Evolutionary conservation across 2,797 vertebrate species (phyloP).

Genomic region (Chelon auratus): DNA sequence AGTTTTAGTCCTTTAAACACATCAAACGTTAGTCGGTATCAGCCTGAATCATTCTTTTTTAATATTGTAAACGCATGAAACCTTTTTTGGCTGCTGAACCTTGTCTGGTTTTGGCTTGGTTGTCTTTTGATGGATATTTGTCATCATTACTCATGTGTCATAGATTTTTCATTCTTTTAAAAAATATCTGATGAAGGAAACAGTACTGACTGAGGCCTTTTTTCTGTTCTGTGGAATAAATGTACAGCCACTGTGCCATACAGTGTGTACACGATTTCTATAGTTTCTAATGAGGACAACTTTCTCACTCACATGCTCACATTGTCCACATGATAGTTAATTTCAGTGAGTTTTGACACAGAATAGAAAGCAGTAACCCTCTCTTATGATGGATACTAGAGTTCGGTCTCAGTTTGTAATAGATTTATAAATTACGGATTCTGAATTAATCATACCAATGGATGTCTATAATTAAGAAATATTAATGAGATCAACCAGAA

Average conservation of each 20-base stretch:
- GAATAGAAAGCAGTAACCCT: not conserved
- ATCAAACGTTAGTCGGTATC: slow-evolving; percentile 10
- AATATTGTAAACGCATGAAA: slow-evolving; percentile 17
- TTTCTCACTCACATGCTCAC: no score
- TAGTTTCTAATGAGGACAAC: no score
- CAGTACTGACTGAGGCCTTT: not conserved
- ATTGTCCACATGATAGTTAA: not conserved
- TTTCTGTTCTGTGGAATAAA: not conserved
- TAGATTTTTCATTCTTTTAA: slow-evolving; percentile 35
- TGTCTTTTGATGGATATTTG: slow-evolving; percentile 30
- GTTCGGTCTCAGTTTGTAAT: no score
- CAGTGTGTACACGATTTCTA: no score
- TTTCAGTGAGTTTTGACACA: not conserved
- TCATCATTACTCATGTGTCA: slow-evolving; percentile 35
- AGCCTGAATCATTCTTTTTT: slow-evolving; percentile 29
- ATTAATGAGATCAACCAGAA: no score
- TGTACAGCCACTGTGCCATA: not conserved
- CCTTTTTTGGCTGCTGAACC: slow-evolving; percentile 44
- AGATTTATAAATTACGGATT: no score
- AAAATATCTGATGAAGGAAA: slow-evolving; percentile 23
- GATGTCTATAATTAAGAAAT: no score
- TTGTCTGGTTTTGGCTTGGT: slow-evolving; percentile 31
- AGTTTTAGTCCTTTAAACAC: slow-evolving; percentile 12
- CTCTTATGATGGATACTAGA: not conserved
- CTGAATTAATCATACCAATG: no score